Percentiles rank a stretch among this genome's conserved stretches.
These are phyloP conservation scores for Anomalospiza imberbis DNA, from an alignment of 2,797 vertebrate genomes.

Conservation along the genomic window DNA sequence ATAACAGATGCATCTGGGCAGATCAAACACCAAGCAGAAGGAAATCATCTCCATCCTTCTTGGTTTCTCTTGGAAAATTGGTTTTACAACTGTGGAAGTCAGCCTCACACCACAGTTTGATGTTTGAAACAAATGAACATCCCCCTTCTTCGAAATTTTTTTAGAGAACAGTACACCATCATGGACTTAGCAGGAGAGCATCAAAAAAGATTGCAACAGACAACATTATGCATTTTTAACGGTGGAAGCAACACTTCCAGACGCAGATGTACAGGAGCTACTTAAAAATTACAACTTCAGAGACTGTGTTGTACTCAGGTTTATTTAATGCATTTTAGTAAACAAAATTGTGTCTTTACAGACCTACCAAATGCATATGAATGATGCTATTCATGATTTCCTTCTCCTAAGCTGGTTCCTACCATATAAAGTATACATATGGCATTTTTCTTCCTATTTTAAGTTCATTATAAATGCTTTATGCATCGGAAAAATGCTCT, in stretches of 20 bases:
- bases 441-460: conserved; percentile 48
- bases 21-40: neutral
- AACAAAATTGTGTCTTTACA: conserved; percentile 39
- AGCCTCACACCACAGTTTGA: neutral
- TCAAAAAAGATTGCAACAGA: neutral
- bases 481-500: conserved; percentile 28
- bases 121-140: neutral
- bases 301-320: neutral
- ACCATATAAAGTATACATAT: neutral
- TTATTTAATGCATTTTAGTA: conserved; percentile 19
- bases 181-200: neutral
- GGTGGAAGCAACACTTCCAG: neutral
- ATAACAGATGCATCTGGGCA: neutral
- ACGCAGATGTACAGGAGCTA: neutral
- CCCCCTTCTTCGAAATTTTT: neutral
- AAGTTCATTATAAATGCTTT: conserved; percentile 62
- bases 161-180: neutral
- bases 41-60: neutral
- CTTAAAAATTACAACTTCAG: neutral
- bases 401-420: neutral
- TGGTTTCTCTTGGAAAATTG: neutral
- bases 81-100: neutral
- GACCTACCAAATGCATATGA: neutral
- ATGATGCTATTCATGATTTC: neutral
- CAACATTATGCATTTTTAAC: neutral